phyloP scores from a whole-genome alignment of 2,888 invertebrate genomes.

The Altica lythri region DNA sequence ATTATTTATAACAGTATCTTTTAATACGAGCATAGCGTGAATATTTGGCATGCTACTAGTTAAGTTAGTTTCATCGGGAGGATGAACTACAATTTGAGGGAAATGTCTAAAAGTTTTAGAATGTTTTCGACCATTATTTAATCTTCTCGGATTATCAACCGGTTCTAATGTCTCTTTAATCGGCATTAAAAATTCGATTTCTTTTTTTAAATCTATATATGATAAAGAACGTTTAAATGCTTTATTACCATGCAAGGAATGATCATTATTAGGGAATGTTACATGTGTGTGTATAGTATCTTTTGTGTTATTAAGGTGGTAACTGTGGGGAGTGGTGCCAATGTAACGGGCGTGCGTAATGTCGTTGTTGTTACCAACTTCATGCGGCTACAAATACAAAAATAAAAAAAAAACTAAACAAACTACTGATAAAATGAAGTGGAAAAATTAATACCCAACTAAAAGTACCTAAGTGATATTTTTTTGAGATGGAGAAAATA shows the following conservation, averaged over 20 bases:
- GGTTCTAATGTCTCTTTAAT: constrained; percentile 38
- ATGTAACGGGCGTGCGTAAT: constrained; percentile 42
- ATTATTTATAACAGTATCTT: constrained; percentile 37
- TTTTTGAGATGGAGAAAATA: constrained; percentile 13
- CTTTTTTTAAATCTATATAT: constrained; percentile 52
- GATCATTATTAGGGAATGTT: constrained; percentile 23
- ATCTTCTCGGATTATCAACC: constrained; percentile 39
- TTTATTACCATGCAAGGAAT: constrained; percentile 27
- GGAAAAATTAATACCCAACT: constrained; percentile 16
- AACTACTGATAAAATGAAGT: constrained; percentile 30
- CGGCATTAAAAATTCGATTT: constrained; percentile 53
- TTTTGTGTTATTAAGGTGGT: constrained; percentile 28
- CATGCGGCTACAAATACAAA: constrained; percentile 55
- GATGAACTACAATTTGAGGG: constrained; percentile 50
- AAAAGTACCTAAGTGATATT: constrained; percentile 6
- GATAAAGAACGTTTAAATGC: constrained; percentile 48
- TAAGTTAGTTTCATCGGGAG: constrained; percentile 48
- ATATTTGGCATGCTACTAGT: constrained; percentile 55
- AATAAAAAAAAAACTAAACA: constrained; percentile 45
- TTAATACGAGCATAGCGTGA: constrained; percentile 29
- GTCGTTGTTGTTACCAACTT: constrained; percentile 44
- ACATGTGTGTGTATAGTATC: constrained; percentile 28
- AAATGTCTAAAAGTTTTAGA: constrained; percentile 51
- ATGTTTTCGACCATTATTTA: constrained; percentile 41
- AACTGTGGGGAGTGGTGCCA: constrained; percentile 48